Base-by-base conservation (phyloP, 2,888 invertebrate genomes). In the Kryphioiulus occultus region DNA sequence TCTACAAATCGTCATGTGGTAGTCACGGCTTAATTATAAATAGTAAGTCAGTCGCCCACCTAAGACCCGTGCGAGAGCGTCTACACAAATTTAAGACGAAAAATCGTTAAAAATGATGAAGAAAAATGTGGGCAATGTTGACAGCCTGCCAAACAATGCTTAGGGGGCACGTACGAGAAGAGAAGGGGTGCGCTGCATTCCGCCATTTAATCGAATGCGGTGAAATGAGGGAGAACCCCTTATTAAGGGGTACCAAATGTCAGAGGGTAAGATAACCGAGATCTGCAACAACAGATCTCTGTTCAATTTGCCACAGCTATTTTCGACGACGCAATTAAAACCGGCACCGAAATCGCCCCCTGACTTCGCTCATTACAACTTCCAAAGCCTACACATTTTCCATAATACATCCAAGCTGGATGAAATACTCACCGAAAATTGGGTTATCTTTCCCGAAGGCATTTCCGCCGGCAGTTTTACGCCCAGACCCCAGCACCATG, bases 21-120 rank as follows among this genome's bases (percentile, higher is more conserved):
- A 59, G 59, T 59, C 59, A 59, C n/a, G n/a, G 59, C 59, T 59
- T 59, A 59, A 59, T 59, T 59, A 59, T 59, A 59, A 59, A 59
- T 59, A 59, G 59, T 59, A 59, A 59, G 59, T n/a, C n/a, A n/a
- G n/a, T 59, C 59, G 59, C 59, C 59, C 59, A 59, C 59, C 59
- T 59, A 59, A 59, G 59, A 59, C 59, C 59, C n/a, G 59, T 59
- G n/a, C 59, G 59, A n/a, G n/a, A 59, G 10, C 59, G 59, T 22
- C n/a, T 59, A 59, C 59, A 59, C 59, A 59, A 59, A 59, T 59
- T 59, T 59, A 59, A 59, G 59, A 59, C 22, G 59, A 59, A 59
- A 59, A 59, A 59, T 59, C 59, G 59, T 59, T 59, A 59, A 59
- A 59, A 59, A 59, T 59, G 59, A 59, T 59, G 59, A 59, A 59